A percentile compares a stretch with the other conserved stretches of the same genome.
These are phyloP conservation scores for Cynopterus sphinx DNA, from an alignment of 2,797 vertebrate genomes.

Conservation along the genomic window DNA sequence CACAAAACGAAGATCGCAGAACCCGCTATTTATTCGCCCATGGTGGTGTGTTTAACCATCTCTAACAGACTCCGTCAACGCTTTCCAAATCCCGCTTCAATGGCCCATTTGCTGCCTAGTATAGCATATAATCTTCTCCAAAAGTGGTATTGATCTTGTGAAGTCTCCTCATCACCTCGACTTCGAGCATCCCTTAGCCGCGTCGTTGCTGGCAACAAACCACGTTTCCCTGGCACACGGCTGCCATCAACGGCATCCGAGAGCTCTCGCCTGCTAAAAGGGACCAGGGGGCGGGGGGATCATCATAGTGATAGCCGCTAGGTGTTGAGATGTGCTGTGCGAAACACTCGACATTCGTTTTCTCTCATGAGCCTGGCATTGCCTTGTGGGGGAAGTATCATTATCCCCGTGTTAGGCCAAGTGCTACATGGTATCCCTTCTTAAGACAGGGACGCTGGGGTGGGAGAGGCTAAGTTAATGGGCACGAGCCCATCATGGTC, in stretches of 20 bases:
- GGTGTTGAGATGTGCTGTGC: not conserved
- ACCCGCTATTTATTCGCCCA: slow-evolving; percentile 55
- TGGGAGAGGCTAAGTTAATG: not conserved
- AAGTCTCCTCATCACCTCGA: slow-evolving; percentile 79
- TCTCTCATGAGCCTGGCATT: not conserved
- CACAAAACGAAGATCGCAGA: not conserved
- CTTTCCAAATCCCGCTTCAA: slow-evolving; percentile 85
- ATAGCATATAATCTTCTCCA: slow-evolving; percentile 87
- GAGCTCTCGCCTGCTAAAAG: not conserved
- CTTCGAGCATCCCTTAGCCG: slow-evolving; percentile 72
- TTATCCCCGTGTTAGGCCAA: not conserved
- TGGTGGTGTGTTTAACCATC: slow-evolving; percentile 76
- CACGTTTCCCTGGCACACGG: not conserved
- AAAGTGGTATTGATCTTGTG: slow-evolving; percentile 87
- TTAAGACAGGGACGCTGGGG: not conserved
- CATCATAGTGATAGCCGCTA: not conserved
- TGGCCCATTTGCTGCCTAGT: slow-evolving; percentile 88
- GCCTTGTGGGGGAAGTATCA: not conserved
- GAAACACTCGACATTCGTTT: not conserved
- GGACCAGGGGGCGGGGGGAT: not conserved
- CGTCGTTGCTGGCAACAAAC: slow-evolving; percentile 68
- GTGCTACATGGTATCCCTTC: not conserved
- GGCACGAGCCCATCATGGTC: not conserved
- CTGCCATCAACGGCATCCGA: not conserved
- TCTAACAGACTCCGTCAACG: slow-evolving; percentile 84